phyloP scores from a whole-genome alignment of 1,140 invertebrate species.

The Orius insidiosus region DNA sequence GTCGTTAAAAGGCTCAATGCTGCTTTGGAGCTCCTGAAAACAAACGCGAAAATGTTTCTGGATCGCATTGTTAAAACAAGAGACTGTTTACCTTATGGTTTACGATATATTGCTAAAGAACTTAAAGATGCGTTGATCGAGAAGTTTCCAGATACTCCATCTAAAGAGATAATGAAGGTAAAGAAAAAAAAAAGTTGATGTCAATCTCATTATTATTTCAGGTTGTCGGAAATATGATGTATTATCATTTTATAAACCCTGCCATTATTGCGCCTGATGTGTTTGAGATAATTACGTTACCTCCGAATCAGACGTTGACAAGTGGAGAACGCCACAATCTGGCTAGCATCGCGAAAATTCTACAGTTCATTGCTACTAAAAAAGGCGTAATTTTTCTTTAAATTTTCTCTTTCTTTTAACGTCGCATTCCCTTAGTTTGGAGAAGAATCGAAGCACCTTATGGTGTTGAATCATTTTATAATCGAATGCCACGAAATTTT shows the following conservation, averaged over 20 bases:
- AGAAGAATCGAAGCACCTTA: conserved; percentile 56
- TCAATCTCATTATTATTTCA: conserved; percentile 19
- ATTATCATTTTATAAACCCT: conserved; percentile 68
- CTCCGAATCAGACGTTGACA: conserved; percentile 42
- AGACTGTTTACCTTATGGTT: conserved; percentile 56
- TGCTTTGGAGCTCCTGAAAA: conserved; percentile 36
- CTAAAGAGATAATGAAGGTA: conserved; percentile 61
- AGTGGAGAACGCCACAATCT: conserved; percentile 60
- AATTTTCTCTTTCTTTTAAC: conserved; percentile 1
- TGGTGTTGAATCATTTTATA: conserved; percentile 58
- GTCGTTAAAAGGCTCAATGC: conserved; percentile 41
- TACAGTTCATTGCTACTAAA: conserved; percentile 69
- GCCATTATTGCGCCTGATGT: conserved; percentile 68
- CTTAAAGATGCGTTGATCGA: conserved; percentile 41
- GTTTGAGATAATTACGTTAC: conserved; percentile 55
- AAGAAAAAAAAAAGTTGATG: neutral
- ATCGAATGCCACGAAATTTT: conserved; percentile 64
- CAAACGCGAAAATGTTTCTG: conserved; percentile 46
- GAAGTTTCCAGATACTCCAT: conserved; percentile 52
- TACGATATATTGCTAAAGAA: conserved; percentile 58
- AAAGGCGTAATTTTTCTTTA: conserved; percentile 38
- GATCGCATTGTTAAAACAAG: conserved; percentile 43
- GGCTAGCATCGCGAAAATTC: conserved; percentile 63
- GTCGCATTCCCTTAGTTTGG: conserved; percentile 37
- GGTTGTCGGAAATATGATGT: conserved; percentile 63